These are phyloP conservation scores for Sinocyclocheilus anophthalmus DNA, from an alignment of 2,113 vertebrate species.

Conservation along the genomic window DNA sequence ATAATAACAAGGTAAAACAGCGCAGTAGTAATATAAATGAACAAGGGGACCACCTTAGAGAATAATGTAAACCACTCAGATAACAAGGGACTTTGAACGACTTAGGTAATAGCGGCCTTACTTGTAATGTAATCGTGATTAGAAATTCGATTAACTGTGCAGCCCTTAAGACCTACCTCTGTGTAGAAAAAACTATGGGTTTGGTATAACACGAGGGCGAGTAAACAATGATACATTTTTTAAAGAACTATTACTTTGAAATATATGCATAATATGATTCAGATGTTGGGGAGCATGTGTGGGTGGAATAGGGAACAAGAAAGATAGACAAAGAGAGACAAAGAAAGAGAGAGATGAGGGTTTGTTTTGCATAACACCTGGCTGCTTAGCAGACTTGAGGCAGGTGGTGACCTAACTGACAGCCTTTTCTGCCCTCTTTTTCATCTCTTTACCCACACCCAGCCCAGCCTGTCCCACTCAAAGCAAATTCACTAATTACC, in stretches of 20 bases:
- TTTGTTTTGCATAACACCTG: slow-evolving; percentile 40
- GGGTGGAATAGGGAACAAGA: background rate
- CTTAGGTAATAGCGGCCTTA: too few species aligned
- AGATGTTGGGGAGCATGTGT: background rate
- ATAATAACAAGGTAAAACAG: too few species aligned
- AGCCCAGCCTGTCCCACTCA: slow-evolving; percentile 67
- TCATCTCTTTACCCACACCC: slow-evolving; percentile 49
- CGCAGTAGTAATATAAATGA: too few species aligned
- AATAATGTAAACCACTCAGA: too few species aligned
- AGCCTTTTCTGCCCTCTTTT: slow-evolving; percentile 57
- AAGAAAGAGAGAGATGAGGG: slow-evolving; percentile 4
- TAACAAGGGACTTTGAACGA: too few species aligned
- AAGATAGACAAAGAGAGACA: background rate
- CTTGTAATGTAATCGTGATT: too few species aligned
- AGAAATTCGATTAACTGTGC: too few species aligned
- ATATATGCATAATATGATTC: background rate
- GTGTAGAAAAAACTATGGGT: background rate
- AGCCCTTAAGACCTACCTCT: too few species aligned
- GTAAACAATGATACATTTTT: background rate
- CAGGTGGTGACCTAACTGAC: slow-evolving; percentile 42
- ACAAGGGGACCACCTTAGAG: too few species aligned
- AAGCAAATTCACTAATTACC: slow-evolving; percentile 78
- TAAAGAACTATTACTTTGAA: background rate
- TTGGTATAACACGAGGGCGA: background rate
- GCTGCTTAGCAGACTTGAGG: slow-evolving; percentile 6